Evolutionary conservation across 2,888 invertebrate species (phyloP).

Genomic region (Aphidius colemani): DNA sequence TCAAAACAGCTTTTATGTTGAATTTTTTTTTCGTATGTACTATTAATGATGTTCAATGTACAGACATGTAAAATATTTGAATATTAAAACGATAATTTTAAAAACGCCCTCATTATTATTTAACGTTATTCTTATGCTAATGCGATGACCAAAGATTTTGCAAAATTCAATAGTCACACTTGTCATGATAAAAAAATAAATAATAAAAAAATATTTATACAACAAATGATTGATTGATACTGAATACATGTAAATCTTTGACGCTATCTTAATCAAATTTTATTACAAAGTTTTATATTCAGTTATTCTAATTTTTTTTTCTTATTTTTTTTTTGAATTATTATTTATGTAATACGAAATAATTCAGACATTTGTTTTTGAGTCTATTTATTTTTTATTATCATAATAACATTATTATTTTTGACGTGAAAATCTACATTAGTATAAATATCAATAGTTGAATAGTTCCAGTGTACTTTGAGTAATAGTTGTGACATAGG

Average conservation of each 20-base stretch:
- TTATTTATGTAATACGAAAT: no score
- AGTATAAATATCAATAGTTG: slow-evolving; percentile 21
- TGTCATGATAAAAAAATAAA: neutral
- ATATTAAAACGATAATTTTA: no score
- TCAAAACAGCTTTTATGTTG: no score
- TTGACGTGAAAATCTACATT: neutral
- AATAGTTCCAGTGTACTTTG: slow-evolving; percentile 18
- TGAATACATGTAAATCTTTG: no score
- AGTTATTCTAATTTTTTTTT: slow-evolving; percentile 10
- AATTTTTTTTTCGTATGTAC: no score
- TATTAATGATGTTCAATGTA: no score
- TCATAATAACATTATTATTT: slow-evolving; percentile 20
- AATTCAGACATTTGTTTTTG: no score
- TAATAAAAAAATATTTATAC: no score
- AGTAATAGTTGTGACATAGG: slow-evolving; percentile 6
- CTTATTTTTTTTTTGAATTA: slow-evolving; percentile 12
- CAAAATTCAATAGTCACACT: slow-evolving; percentile 50
- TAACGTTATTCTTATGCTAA: slow-evolving; percentile 31
- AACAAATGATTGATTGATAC: no score
- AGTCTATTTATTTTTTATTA: neutral
- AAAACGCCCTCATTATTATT: no score
- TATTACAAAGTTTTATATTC: slow-evolving; percentile 12
- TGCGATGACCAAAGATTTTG: slow-evolving; percentile 27
- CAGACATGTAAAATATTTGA: no score
- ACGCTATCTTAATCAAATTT: neutral